phyloP scores from a whole-genome alignment of 2,113 vertebrate species.

The Tragelaphus scriptus region DNA sequence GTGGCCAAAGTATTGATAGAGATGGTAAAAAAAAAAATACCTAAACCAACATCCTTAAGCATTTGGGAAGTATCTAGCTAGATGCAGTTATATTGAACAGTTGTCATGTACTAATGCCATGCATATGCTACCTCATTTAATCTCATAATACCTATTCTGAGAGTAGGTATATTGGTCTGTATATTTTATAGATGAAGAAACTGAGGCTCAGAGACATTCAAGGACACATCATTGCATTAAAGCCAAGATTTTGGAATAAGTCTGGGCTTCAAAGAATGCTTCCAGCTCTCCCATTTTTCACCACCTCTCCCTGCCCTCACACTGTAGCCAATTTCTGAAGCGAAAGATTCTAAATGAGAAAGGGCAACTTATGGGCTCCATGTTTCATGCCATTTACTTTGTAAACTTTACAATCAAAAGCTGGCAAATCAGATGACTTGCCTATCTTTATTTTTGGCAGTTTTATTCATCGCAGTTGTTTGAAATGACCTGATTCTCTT shows the following conservation, averaged over 20 bases:
- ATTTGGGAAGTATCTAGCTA: neutral
- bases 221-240: neutral
- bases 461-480: constrained; percentile 1
- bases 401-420: neutral
- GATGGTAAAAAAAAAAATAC: neutral
- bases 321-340: neutral
- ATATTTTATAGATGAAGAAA: neutral
- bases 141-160: neutral
- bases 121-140: neutral
- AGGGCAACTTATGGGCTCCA: neutral
- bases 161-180: neutral
- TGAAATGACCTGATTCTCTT: neutral
- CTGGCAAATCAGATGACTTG: neutral
- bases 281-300: neutral
- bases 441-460: neutral
- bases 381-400: neutral
- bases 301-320: neutral
- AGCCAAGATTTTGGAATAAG: neutral
- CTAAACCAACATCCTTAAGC: neutral
- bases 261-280: neutral
- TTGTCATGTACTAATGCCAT: neutral
- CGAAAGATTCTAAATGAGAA: neutral
- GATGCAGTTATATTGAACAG: neutral
- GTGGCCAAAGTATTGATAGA: neutral
- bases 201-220: neutral